Evolutionary conservation across 1,140 invertebrate genomes (phyloP).

Genomic region (Tenebrio molitor): DNA sequence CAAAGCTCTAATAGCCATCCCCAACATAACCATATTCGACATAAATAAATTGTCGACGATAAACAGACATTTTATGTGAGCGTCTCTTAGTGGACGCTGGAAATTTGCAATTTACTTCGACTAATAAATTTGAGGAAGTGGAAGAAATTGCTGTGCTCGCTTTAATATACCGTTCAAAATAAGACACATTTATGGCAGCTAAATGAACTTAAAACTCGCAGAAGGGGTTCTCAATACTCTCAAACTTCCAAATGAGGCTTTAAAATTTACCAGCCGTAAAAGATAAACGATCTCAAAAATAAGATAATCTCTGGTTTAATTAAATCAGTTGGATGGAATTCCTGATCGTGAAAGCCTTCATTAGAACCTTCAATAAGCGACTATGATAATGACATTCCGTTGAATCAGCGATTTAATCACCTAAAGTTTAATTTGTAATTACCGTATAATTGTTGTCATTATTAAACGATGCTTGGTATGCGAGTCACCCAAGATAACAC

Average conservation of each 20-base stretch:
- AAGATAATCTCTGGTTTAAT: constrained; percentile 51
- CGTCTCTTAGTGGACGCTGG: background rate
- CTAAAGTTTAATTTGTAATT: constrained; percentile 47
- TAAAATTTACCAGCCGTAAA: constrained; percentile 48
- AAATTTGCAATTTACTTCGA: constrained; percentile 3
- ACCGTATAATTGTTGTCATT: constrained; percentile 36
- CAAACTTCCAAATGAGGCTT: constrained; percentile 44
- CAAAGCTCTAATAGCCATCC: constrained; percentile 50
- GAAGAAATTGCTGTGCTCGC: constrained; percentile 12
- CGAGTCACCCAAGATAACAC: background rate
- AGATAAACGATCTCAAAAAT: constrained; percentile 53
- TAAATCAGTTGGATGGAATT: constrained; percentile 50
- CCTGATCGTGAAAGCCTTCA: constrained; percentile 47
- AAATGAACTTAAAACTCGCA: constrained; percentile 30
- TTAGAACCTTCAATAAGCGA: constrained; percentile 51
- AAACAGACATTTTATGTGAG: constrained; percentile 3
- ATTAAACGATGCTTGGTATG: constrained; percentile 20
- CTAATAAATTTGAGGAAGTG: constrained; percentile 6
- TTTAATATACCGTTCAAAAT: constrained; percentile 26
- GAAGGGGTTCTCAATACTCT: constrained; percentile 38
- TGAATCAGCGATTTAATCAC: constrained; percentile 45
- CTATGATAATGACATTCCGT: constrained; percentile 50
- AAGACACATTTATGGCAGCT: constrained; percentile 34
- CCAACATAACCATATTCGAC: constrained; percentile 37
- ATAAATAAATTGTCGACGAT: background rate